Base-by-base conservation (phyloP, 1,140 invertebrate genomes). In the Heliconius himera region DNA sequence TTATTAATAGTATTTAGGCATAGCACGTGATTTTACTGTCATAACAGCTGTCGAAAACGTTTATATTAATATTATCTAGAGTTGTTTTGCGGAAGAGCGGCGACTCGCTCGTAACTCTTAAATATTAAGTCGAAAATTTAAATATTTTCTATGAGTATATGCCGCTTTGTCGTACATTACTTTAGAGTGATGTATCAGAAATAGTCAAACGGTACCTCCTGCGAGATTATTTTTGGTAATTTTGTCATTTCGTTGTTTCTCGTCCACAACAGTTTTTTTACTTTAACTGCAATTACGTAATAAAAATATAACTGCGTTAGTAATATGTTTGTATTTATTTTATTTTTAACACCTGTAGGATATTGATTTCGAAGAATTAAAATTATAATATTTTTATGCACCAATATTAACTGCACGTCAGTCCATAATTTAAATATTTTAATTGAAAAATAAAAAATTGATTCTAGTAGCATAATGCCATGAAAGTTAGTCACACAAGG, bases 11-110 rank as follows among this genome's bases (percentile, higher is more conserved):
- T 72, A 41, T n/a, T 38, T 46, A 46, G 41, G 41, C 13, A 46
- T 46, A 46, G 41, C 38, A 20, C 20, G n/a, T 13, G 16, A 38
- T 41, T 8, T 38, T 22, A 1, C 11, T 5, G 0, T 71, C 20
- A 33, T 26, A 76, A 76, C 38, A 76, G 56, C 60, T 70, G 74
- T 46, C 29, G 56, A 76, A 76, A 33, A n/a, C 41, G 60, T 70
- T 70, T 70, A 70, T 49, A 66, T 49, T 70, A 70, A 70, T 76
- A 26, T 76, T 70, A 66, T 60, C 9, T 38, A 46, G 18, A 41
- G 33, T 70, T 26, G 74, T 76, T 76, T 70, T 41, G 22, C 74
- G 74, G 74, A 76, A 76, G 60, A 22, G 18, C 49, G 49, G 49
- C 18, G 38, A 70, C 36, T 70, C 60, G 66, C 22, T 66, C 60